Base-by-base conservation (phyloP, 1,140 invertebrate genomes). In the Reticulitermes speratus region DNA sequence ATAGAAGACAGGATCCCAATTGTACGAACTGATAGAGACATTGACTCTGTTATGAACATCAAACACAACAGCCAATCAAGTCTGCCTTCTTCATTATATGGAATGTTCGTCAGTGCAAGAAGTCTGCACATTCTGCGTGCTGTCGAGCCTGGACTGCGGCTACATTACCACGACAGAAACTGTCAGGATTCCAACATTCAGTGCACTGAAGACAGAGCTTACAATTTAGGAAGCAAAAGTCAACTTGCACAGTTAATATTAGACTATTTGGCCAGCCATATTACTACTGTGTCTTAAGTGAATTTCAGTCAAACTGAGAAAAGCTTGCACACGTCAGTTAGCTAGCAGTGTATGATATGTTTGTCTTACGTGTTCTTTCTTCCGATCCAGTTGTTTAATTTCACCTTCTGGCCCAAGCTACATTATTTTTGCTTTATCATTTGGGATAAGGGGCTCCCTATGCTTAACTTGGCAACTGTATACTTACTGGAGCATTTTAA, bases 41-140 rank as follows among this genome's bases (percentile, higher is more conserved):
- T 96, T 12, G 16, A 44, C 16, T 65, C 55, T 9, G 38, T 86
- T 45, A 84, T 59, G 19, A 38, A 85, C 48, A 81, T 69, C 14
- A 84, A 48, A 16, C 52, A 45, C 7, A 19, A 44, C 30, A 32
- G 14, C n/a, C 30, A 75, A 21, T 87, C 45, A 83, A 86, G 9
- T 82, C 85, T 3, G 86, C 75, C 30, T 85, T 90, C 91, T 32
- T 93, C 93, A 87, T 88, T 96, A 25, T 94, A 94, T 87, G 92
- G 94, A 82, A 93, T 96, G 91, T 96, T 96, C 88, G 89, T 95
- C 14, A 90, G 91, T 52, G 92, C 91, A 87, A 92, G 92, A 87
- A 91, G 93, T 85, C 84, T 96, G 3, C 95, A 96, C 89, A 89
- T 94, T n/a, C 92, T 97, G 88, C 91, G 95, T 84, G 95, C 94